Evolutionary conservation across 92 coral and sea anemone species (phyloP).

Genomic region (Meandrina meandrites): DNA sequence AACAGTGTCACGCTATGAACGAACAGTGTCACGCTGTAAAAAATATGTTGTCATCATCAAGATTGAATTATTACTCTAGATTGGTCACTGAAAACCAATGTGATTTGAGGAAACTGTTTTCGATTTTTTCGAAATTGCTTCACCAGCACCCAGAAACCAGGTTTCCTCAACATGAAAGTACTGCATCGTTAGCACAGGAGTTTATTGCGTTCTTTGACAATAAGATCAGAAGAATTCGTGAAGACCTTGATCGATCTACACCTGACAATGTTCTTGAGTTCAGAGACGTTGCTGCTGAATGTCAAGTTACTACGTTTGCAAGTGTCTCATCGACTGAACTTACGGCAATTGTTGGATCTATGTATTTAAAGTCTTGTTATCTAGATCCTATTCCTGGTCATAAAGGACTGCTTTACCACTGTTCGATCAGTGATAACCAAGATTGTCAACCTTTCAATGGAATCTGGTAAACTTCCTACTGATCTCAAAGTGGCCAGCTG

Average conservation of each 20-base stretch:
- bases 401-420: constrained; percentile 10
- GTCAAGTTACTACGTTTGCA: constrained; percentile 15
- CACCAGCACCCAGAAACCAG: neutral
- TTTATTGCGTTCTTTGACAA: neutral
- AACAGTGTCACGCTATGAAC: too few species aligned
- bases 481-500: constrained; percentile 11
- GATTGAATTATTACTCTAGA: neutral
- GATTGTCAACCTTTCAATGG: constrained; percentile 31
- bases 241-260: neutral
- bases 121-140: neutral
- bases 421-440: constrained; percentile 11
- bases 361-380: constrained; percentile 27
- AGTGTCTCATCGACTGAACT: constrained; percentile 14
- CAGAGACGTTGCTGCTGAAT: neutral
- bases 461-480: neutral
- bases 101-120: constrained; percentile 8
- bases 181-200: neutral
- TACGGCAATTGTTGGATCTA: constrained; percentile 3
- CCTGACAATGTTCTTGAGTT: neutral
- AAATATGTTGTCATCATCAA: neutral
- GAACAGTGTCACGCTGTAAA: constrained; percentile 10
- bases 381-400: constrained; percentile 26
- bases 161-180: neutral
- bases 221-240: neutral
- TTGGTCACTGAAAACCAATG: neutral